Evolutionary conservation across 2,888 invertebrate genomes (phyloP), one percentile per base, ranked within the genome.

Genomic region (Neoitamus cyanurus): DNA sequence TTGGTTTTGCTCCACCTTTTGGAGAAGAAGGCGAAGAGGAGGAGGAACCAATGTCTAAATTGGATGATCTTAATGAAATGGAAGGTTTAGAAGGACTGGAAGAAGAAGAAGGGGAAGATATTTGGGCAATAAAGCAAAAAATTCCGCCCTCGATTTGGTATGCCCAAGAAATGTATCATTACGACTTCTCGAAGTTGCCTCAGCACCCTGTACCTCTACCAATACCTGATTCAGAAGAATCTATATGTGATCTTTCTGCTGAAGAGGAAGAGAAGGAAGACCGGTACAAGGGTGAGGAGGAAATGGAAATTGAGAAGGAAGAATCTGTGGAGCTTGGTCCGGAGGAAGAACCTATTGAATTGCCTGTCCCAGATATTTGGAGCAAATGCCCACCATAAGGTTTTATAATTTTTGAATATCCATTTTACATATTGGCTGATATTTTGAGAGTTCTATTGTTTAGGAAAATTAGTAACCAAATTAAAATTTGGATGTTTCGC

Each of bases 151-250:
- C 83, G 25, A 58, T 36, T 72, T 96, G 96, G 96, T 92, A 94
- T 3, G 94, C 94, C 0, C 93, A 95, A 86, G 93, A 93, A 87
- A 92, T 95, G 34, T 94, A 94, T 0, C 92, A 93, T 0, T 96
- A 94, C 89, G 93, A 94, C 91, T 93, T 93, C 2, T 94, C 95
- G 75, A 92, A 95, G 86, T 89, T 96, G 80, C 96, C 96, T 0
- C 94, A 94, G 0, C 94, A 94, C 87, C 94, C 96, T 0, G 92
- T 94, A 0, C 94, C 95, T 0, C 89, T 95, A 58, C 94, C 94
- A 0, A 92, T 94, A 3, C 93, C 93, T 84, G 95, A 95, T 89
- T 95, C 95, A 0, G 90, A 90, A 77, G 86, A 89, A 1, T 90
- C 91, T 0, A 85, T 89, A 2, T 91, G 91, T 86, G 90, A 90